Evolutionary conservation across 2,888 invertebrate species (phyloP).

Genomic region (Tetragonisca angustula): DNA sequence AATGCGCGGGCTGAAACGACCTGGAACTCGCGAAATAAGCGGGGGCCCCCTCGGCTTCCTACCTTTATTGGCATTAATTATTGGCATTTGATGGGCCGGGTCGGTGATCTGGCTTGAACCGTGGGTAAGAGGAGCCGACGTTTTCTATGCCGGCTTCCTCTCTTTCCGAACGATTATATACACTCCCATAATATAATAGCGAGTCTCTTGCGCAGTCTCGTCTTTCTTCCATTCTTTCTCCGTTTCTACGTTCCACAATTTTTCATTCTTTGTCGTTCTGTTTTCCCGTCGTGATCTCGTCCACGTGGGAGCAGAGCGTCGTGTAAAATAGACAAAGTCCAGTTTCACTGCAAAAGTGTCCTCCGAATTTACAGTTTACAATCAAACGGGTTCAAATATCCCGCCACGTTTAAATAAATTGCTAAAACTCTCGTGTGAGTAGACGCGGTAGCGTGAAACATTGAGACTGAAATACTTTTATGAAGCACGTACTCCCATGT

Average conservation of each 20-base stretch:
- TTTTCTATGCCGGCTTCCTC: constrained; percentile 50
- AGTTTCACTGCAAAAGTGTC: no score
- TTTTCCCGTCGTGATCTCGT: background rate
- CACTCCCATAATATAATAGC: constrained; percentile 45
- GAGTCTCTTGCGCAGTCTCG: constrained; percentile 29
- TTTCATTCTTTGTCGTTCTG: background rate
- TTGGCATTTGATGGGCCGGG: constrained; percentile 56
- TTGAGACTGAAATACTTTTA: no score
- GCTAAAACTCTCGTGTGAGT: no score
- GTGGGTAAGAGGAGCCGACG: constrained; percentile 49
- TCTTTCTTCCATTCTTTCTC: background rate
- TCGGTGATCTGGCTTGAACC: constrained; percentile 35
- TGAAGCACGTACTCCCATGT: no score
- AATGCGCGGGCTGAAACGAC: constrained; percentile 64
- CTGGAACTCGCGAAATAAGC: constrained; percentile 65
- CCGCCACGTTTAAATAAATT: no score
- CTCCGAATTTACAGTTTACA: no score
- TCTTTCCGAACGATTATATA: background rate
- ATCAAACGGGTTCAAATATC: no score
- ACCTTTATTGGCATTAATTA: constrained; percentile 58
- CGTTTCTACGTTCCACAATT: background rate
- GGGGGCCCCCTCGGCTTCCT: constrained; percentile 60
- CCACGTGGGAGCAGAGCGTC: background rate
- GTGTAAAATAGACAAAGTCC: no score
- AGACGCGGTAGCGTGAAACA: no score